Percentiles rank a stretch among this genome's conserved stretches.
These are phyloP conservation scores for Teleogryllus oceanicus DNA, from an alignment of 2,888 invertebrate species.

Conservation along the genomic window DNA sequence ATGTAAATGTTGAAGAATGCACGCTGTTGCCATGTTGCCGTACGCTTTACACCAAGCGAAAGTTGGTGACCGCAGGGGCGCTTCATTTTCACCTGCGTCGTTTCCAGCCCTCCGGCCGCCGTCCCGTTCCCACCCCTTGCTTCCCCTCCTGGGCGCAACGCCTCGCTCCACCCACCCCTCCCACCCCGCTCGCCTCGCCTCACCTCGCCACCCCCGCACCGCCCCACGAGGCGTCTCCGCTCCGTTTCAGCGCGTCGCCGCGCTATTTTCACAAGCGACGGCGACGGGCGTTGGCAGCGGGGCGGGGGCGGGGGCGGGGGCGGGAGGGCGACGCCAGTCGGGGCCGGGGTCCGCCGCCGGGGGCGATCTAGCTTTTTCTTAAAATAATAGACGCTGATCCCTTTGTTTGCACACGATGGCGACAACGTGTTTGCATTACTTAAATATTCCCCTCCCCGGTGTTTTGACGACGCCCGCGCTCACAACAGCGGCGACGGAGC, in stretches of 20 bases:
- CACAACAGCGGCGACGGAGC: not conserved
- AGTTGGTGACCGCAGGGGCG: too few relatives aligned
- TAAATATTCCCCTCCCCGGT: constrained; percentile 9
- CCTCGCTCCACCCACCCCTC: not conserved
- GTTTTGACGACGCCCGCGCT: not conserved
- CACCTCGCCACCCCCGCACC: not conserved
- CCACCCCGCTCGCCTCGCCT: not conserved
- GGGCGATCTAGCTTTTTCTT: constrained; percentile 18
- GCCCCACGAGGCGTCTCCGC: not conserved
- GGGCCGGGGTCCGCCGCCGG: not conserved
- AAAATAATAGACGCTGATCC: constrained; percentile 11
- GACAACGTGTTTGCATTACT: constrained; percentile 18
- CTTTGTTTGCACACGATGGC: constrained; percentile 6
- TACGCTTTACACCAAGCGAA: too few relatives aligned
- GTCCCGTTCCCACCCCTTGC: not conserved
- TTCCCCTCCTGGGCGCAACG: not conserved
- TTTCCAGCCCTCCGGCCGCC: not conserved
- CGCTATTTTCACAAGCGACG: not conserved
- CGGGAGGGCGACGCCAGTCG: not conserved
- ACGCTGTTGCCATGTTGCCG: too few relatives aligned
- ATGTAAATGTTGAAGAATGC: too few relatives aligned
- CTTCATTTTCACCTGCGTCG: not conserved
- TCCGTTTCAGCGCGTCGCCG: constrained; percentile 7
- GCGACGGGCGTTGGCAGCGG: not conserved
- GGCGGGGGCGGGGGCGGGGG: not conserved